These are phyloP conservation scores for Pocillopora verrucosa DNA, from an alignment of 64 coral and sea anemone genomes.

Conservation along the genomic window DNA sequence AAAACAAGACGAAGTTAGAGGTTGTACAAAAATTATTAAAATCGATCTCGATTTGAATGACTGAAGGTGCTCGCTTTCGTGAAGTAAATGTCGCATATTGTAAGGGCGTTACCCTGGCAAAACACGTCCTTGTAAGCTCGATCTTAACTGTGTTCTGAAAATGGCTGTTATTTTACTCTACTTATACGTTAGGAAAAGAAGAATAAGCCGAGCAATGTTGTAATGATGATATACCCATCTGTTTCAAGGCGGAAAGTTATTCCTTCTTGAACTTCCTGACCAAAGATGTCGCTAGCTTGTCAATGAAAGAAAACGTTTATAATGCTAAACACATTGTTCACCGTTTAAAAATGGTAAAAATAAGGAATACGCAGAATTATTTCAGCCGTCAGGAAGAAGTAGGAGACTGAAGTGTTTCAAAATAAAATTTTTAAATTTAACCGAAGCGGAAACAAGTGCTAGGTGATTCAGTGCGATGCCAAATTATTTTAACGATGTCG, in stretches of 20 bases:
- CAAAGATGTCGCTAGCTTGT: slow-evolving; percentile 29
- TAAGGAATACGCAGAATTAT: neutral
- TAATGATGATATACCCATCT: slow-evolving; percentile 20
- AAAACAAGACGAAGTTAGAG: slow-evolving; percentile 15
- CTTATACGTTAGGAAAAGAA: neutral
- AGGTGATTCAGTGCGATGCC: slow-evolving; percentile 25
- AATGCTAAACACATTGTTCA: neutral
- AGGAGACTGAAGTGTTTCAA: neutral
- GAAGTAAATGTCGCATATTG: slow-evolving; percentile 19
- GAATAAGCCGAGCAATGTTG: neutral
- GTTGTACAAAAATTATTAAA: slow-evolving; percentile 18
- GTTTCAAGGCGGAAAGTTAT: neutral
- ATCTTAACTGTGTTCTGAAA: neutral
- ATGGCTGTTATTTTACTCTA: neutral
- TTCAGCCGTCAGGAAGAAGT: neutral
- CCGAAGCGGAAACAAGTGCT: slow-evolving; percentile 12
- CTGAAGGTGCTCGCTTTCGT: neutral
- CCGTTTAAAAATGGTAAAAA: neutral
- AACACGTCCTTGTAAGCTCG: neutral
- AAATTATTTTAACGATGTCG: slow-evolving; percentile 41
- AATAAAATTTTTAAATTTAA: neutral
- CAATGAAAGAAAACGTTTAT: neutral
- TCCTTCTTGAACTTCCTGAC: slow-evolving; percentile 34
- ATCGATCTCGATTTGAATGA: slow-evolving; percentile 4
- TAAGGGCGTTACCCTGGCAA: slow-evolving; percentile 32